Conservation (phyloP, 2,113 vertebrate species). For the Chloroceryle aenea region DNA sequence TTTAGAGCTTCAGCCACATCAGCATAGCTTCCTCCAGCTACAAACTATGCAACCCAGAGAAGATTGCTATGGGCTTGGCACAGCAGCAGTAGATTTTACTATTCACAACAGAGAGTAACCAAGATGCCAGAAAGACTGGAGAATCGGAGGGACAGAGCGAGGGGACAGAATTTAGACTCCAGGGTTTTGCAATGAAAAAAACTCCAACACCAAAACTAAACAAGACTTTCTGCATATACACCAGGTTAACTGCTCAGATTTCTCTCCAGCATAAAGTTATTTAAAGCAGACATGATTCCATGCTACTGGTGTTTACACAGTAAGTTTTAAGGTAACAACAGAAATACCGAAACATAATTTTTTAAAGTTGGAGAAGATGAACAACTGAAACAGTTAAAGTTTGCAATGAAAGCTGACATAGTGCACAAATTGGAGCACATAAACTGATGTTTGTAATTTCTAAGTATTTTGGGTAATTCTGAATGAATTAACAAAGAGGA, state of each 20-base stretch:
- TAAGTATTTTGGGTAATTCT: background rate
- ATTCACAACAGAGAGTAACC: background rate
- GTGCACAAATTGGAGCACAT: background rate
- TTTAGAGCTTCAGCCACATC: background rate
- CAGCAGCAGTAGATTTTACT: background rate
- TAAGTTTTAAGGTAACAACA: background rate
- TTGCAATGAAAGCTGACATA: background rate
- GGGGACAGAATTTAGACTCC: background rate
- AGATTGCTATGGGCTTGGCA: background rate
- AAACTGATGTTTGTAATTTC: background rate
- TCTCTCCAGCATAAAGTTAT: background rate
- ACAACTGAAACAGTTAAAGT: background rate
- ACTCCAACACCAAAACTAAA: background rate
- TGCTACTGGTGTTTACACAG: background rate
- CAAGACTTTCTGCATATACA: background rate
- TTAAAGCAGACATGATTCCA: background rate
- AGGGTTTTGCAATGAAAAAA: background rate
- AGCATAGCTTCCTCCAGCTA: background rate
- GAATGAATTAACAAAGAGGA: background rate
- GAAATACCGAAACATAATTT: background rate
- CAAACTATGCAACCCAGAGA: background rate
- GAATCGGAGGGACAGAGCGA: background rate
- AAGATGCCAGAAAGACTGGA: background rate
- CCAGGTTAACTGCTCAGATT: background rate
- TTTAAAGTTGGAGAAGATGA: background rate